Evolutionary conservation across 2,888 invertebrate species (phyloP).

Genomic region (Pteria penguin): DNA sequence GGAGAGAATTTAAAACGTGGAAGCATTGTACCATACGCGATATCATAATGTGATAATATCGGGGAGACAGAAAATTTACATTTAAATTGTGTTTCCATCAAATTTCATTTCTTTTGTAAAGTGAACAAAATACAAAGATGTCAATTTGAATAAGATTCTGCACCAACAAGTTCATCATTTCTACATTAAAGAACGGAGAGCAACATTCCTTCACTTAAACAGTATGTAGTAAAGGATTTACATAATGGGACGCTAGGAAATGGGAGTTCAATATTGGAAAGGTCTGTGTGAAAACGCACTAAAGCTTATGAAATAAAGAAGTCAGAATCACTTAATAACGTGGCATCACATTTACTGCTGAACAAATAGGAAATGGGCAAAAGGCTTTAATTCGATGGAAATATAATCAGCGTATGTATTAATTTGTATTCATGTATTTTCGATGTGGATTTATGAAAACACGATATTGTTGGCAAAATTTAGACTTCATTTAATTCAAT

Average conservation of each 20-base stretch:
- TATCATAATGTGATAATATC: not conserved
- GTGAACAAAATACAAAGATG: not conserved
- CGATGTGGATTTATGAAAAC: constrained; percentile 33
- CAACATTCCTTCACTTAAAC: not conserved
- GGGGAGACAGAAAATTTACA: not conserved
- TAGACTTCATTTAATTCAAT: constrained; percentile 34
- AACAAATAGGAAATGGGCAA: not conserved
- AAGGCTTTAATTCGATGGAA: not conserved
- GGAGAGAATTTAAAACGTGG: not conserved
- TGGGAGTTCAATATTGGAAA: no score
- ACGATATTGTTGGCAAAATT: constrained; percentile 30
- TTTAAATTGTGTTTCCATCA: not conserved
- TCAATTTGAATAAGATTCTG: not conserved
- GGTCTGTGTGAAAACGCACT: no score
- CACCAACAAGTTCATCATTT: not conserved
- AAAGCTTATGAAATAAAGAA: no score
- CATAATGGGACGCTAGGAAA: no score
- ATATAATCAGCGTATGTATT: constrained; percentile 25
- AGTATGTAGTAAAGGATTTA: not conserved
- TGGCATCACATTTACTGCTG: not conserved
- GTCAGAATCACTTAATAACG: not conserved
- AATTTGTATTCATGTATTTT: constrained; percentile 37
- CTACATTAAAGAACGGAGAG: not conserved
- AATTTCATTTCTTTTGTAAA: not conserved
- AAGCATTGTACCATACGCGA: not conserved